Evolutionary conservation across 2,888 invertebrate genomes (phyloP).

Genomic region (Oeneis ivallda): DNA sequence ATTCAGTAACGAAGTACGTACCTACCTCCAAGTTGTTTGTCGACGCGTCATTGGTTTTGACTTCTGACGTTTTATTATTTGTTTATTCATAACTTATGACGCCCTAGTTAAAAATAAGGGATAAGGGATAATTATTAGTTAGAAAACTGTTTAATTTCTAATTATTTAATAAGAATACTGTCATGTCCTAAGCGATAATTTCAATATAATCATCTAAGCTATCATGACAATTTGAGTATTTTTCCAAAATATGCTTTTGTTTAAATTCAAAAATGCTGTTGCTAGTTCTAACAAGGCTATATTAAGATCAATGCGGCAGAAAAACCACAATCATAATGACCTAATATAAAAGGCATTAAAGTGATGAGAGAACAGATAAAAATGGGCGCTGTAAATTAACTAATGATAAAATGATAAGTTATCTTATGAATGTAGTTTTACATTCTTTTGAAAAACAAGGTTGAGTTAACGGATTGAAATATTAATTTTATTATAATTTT

Average conservation of each 20-base stretch:
- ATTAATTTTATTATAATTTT: constrained; percentile 26
- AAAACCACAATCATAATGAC: background rate
- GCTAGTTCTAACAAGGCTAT: constrained; percentile 2
- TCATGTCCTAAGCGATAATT: background rate
- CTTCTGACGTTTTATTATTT: constrained; percentile 50
- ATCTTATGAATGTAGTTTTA: constrained; percentile 19
- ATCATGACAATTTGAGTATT: background rate
- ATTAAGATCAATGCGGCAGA: background rate
- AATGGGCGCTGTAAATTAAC: constrained; percentile 7
- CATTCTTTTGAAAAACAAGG: constrained; percentile 20
- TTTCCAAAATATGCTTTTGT: background rate
- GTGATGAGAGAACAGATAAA: constrained; percentile 10
- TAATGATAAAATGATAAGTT: constrained; percentile 21
- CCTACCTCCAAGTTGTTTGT: constrained; percentile 53
- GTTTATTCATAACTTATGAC: constrained; percentile 53
- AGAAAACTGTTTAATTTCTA: background rate
- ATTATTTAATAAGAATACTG: background rate
- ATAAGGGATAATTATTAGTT: no score
- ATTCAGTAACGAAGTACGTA: constrained; percentile 8
- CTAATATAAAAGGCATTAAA: constrained; percentile 36
- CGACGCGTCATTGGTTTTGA: constrained; percentile 56
- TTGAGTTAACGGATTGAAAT: constrained; percentile 6
- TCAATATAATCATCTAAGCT: background rate
- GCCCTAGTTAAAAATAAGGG: background rate
- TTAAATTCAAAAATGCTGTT: constrained; percentile 1